Base-by-base conservation (phyloP, 2,113 vertebrate genomes). In the Phrynocephalus versicolor region DNA sequence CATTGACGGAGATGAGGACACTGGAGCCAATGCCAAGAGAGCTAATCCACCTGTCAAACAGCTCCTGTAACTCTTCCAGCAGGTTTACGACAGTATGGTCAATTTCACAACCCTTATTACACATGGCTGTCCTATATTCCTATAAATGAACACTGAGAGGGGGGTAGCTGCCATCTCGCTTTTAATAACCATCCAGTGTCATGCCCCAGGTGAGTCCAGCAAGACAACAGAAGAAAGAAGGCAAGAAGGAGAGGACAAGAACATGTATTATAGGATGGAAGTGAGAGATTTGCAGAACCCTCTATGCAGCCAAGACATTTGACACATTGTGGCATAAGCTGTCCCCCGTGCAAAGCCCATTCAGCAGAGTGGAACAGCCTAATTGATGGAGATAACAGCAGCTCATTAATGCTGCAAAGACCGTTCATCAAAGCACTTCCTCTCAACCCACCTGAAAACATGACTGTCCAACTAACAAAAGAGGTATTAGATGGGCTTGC, bases 1-100 rank as follows among this genome's bases (percentile, higher is more conserved):
- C 85, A 0, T 30, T 82, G 91, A 89, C 92, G 25, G 91, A 57
- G 89, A 86, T 10, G 71, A 90, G 79, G 57, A 2, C 1, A 39
- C 33, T 14, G 41, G 80, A 92, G 89, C 85, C 85, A 74, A 87
- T 83, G 89, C 82, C 37, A 35, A 67, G 60, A 88, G 81, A 89
- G 64, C 87, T 45, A 72, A 91, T 89, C 91, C 92, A 94, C 94
- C 91, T 93, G 92, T 41, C 92, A 85, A 80, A 79, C 64, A 1
- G 71, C 7, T 81, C 25, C 91, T 91, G 91, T 86, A 62, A 2
- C 91, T 90, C 72, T 93, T 89, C 88, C 90, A 91, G 88, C 37
- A 4, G 13, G 15, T 89, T 93, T 86, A 85, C 1, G 9, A n/a
- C 88, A 85, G 71, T 73, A 55, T 1, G 69, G 51, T 89, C 55